Evolutionary conservation across 2,113 vertebrate genomes (phyloP).

Genomic region (Gobius niger): DNA sequence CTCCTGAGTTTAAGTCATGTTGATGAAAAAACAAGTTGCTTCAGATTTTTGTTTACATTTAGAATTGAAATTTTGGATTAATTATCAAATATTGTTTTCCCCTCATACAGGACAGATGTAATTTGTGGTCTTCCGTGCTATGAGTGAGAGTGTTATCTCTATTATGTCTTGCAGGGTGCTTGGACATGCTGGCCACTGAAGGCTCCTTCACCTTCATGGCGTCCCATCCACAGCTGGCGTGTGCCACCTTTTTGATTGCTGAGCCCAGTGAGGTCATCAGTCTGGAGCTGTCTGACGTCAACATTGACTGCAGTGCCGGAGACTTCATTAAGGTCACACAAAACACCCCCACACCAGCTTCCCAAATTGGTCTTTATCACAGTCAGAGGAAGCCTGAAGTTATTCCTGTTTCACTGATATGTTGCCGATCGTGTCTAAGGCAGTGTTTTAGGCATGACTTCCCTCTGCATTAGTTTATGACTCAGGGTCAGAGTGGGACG

Average conservation of each 20-base stretch:
- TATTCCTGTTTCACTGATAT: conserved; percentile 29
- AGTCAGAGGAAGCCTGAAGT: conserved; percentile 7
- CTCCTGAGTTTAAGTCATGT: too few relatives aligned
- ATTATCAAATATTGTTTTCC: too few relatives aligned
- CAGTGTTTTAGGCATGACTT: conserved; percentile 36
- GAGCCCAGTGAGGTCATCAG: conserved; percentile 72
- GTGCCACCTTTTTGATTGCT: conserved; percentile 69
- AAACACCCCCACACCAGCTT: conserved; percentile 14
- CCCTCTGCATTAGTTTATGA: conserved; percentile 43
- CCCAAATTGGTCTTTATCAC: neutral
- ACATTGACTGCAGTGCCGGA: conserved; percentile 68
- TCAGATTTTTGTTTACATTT: too few relatives aligned
- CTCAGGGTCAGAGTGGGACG: conserved; percentile 56
- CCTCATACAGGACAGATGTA: too few relatives aligned
- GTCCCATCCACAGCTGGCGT: conserved; percentile 60
- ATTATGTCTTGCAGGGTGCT: conserved; percentile 56
- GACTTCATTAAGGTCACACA: conserved; percentile 71
- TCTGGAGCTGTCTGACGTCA: conserved; percentile 70
- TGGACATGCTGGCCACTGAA: conserved; percentile 74
- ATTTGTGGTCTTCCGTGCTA: too few relatives aligned
- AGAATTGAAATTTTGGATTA: too few relatives aligned
- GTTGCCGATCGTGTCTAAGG: conserved; percentile 33
- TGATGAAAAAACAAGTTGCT: too few relatives aligned
- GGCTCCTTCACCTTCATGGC: conserved; percentile 69
- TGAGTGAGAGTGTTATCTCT: too few relatives aligned